These are phyloP conservation scores for Semnopithecus entellus DNA, from an alignment of 2,113 vertebrate species.

Conservation along the genomic window DNA sequence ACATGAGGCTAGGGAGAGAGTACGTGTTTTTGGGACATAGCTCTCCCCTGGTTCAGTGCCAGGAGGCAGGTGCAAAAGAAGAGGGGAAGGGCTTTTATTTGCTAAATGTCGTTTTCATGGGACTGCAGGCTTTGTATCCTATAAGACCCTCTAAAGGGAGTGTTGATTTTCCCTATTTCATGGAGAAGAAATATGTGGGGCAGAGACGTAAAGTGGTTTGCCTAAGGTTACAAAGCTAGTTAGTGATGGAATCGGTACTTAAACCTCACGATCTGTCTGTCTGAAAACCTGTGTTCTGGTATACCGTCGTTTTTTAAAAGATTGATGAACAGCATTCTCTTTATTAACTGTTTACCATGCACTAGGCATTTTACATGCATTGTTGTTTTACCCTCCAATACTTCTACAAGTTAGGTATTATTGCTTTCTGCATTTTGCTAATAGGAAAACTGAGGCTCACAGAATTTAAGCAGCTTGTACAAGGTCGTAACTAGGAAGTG, in stretches of 20 bases:
- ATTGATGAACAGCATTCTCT: neutral
- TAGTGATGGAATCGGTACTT: neutral
- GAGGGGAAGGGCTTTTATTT: neutral
- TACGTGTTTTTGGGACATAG: rapidly evolving
- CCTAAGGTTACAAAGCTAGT: neutral
- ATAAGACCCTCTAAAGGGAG: neutral
- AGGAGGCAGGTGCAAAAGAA: neutral
- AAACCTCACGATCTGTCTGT: neutral
- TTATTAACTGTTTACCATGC: neutral
- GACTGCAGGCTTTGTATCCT: neutral
- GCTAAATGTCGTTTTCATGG: neutral
- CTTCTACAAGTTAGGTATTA: neutral
- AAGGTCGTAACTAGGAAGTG: neutral
- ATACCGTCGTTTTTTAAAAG: neutral
- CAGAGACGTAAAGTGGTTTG: neutral
- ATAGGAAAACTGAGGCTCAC: neutral
- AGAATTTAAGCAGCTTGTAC: neutral
- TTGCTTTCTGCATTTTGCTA: neutral
- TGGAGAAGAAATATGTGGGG: neutral
- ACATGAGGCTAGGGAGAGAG: rapidly evolving
- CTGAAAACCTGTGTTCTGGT: neutral
- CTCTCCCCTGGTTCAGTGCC: neutral
- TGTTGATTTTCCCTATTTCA: neutral
- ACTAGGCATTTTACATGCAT: neutral
- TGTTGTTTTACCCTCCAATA: neutral